A percentile compares a stretch with the other conserved stretches of the same genome.
Evolutionary conservation across 2,797 vertebrate genomes (phyloP).

Genomic region (Neopelma chrysocephalum): DNA sequence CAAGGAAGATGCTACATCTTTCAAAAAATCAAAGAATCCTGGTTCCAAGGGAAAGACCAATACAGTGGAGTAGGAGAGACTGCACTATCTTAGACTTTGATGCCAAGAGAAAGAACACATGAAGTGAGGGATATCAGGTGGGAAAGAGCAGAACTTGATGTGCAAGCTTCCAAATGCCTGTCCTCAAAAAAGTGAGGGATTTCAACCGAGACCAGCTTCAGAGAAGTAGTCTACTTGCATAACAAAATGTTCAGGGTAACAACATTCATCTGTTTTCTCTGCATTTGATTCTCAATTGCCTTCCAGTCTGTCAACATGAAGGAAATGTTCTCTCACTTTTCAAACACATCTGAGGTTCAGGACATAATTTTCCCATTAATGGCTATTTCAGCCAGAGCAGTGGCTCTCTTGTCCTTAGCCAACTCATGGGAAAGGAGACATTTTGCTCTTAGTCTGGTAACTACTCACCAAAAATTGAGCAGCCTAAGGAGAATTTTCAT

Average conservation of each 20-base stretch:
- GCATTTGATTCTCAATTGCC: not conserved
- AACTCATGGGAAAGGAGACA: not conserved
- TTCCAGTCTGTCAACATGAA: not conserved
- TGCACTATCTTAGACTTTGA: not conserved
- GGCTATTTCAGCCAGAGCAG: not conserved
- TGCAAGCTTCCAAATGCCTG: not conserved
- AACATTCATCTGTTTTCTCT: not conserved
- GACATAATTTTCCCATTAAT: conserved; percentile 30
- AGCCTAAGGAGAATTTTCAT: not conserved
- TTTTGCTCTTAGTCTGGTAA: not conserved
- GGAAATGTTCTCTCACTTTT: conserved; percentile 10
- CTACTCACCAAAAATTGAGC: not conserved
- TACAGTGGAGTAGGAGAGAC: not conserved
- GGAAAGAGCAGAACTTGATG: not conserved
- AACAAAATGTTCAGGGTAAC: not conserved
- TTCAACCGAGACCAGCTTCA: not conserved
- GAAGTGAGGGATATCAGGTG: not conserved
- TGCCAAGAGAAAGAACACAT: not conserved
- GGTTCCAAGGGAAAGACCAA: not conserved
- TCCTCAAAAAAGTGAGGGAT: not conserved
- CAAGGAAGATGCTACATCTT: not conserved
- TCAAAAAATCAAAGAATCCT: not conserved
- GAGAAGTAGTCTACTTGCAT: not conserved
- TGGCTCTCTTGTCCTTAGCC: not conserved
- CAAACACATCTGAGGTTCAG: not conserved